Evolutionary conservation across 2,888 invertebrate genomes (phyloP).

Genomic region (Orthosia gracilis): DNA sequence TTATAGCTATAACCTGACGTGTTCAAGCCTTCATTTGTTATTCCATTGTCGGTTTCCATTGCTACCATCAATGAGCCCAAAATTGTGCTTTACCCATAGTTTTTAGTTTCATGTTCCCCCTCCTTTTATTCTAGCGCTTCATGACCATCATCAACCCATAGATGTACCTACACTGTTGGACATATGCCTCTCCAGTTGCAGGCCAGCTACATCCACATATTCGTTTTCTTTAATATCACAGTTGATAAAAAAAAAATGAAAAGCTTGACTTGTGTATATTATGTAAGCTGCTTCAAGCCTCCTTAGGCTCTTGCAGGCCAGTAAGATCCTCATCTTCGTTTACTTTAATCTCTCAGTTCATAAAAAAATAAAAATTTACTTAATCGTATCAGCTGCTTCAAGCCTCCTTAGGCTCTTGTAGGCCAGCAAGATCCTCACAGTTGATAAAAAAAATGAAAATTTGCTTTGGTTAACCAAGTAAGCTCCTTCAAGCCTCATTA

Average conservation of each 20-base stretch:
- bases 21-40: constrained; percentile 1
- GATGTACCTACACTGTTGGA: neutral
- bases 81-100: neutral
- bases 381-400: no score
- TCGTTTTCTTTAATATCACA: neutral
- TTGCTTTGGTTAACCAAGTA: neutral
- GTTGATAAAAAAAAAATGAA: no score
- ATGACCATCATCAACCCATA: neutral
- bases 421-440: no score
- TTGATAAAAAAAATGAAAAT: no score
- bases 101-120: neutral
- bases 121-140: neutral
- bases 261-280: neutral
- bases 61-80: neutral
- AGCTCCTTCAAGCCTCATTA: constrained; percentile 4
- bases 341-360: no score
- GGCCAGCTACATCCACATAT: neutral
- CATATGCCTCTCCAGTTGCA: neutral
- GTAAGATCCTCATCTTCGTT: no score
- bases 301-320: no score
- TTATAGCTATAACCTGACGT: neutral
- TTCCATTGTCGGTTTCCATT: neutral
- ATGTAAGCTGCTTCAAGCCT: neutral
- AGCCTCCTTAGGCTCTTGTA: constrained; percentile 11
- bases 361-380: no score